Base-by-base conservation (phyloP, 2,888 invertebrate species). In the Lithosia quadra region DNA sequence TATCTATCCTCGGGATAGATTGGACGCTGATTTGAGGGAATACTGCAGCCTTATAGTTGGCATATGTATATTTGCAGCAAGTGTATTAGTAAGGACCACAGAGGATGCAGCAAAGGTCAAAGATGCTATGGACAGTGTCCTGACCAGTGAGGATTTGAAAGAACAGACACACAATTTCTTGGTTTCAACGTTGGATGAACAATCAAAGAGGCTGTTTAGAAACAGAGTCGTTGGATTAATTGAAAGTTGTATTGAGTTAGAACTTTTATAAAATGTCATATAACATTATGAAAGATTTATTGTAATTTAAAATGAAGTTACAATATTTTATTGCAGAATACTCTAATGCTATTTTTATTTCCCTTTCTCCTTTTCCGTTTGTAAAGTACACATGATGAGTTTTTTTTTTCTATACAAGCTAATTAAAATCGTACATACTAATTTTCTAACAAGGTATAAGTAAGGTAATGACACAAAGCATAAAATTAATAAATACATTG, bases 21-120 rank as follows among this genome's bases (percentile, higher is more conserved):
- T 86, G 2, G 84, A 84, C 8, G 74, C 72, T 34, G 86, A 86
- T 36, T 62, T 87, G 36, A 83, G 79, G 61, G 80, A 76, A 75
- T 80, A 84, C 56, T 76, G 76, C 0, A 83, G 75, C 65, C 10
- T 77, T 0, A 21, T 73, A 13, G 75, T 87, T n/a, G 76, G 70
- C 15, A 0, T 74, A 7, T 66, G 71, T 15, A 10, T 83, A 8
- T 13, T 85, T 13, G 11, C 82, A 0, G 57, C 78, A 0, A 75
- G 63, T 53, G 34, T 84, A 7, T 7, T 77, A 7, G 71, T 76
- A 22, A 79, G 82, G 60, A 79, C 82, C 33, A 62, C 81, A 1
- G 77, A 79, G 55, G 83, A 86, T 68, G 73, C 73, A 21, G 56
- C 69, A 0, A 77, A 75, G 9, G n/a, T 49, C 9, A 67, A 36